These are phyloP conservation scores for Aelia acuminata DNA, from an alignment of 2,888 invertebrate species.

Conservation along the genomic window DNA sequence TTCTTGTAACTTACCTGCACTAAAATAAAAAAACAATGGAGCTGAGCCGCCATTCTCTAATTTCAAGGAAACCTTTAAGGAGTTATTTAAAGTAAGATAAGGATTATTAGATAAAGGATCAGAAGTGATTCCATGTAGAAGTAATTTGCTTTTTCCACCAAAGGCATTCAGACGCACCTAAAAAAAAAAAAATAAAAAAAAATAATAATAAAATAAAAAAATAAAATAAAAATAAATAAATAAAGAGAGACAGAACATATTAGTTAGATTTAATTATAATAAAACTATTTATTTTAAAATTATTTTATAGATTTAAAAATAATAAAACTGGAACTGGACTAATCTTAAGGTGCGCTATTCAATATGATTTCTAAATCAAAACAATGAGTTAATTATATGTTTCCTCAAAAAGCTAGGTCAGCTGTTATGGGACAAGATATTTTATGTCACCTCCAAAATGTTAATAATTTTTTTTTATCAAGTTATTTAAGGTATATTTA, in stretches of 20 bases:
- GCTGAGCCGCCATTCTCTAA: not conserved
- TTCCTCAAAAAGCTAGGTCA: not conserved
- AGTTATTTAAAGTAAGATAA: not conserved
- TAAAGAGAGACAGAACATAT: too few species aligned
- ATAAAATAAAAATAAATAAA: too few species aligned
- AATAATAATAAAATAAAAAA: not conserved
- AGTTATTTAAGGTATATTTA: too few species aligned
- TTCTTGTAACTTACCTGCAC: not conserved
- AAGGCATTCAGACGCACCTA: constrained; percentile 24
- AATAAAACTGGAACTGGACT: too few species aligned
- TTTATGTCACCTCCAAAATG: not conserved
- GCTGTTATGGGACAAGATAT: not conserved
- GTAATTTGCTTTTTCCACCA: constrained; percentile 1
- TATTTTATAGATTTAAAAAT: too few species aligned
- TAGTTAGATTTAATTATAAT: not conserved
- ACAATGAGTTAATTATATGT: not conserved
- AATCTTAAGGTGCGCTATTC: not conserved
- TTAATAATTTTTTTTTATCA: not conserved
- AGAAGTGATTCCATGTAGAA: not conserved
- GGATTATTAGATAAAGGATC: not conserved
- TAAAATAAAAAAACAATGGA: not conserved
- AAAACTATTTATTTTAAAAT: too few species aligned
- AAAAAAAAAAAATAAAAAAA: not conserved
- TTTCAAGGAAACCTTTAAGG: not conserved
- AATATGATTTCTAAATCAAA: not conserved